Evolutionary conservation across 1,140 invertebrate genomes (phyloP).

Genomic region (Helicoverpa armigera): DNA sequence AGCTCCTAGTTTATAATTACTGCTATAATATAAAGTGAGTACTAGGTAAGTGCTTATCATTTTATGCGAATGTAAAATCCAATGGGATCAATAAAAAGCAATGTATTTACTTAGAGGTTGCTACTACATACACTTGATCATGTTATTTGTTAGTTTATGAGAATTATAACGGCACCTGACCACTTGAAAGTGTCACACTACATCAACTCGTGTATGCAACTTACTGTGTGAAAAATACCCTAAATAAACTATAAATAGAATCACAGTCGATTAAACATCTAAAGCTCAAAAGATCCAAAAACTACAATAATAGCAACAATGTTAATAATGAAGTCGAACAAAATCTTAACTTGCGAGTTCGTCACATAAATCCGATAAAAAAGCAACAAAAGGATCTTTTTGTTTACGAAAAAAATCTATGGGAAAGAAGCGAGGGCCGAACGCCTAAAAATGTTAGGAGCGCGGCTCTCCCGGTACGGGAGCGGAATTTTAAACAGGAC

Average conservation of each 20-base stretch:
- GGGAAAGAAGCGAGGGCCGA: slow-evolving; percentile 67
- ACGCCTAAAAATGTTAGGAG: slow-evolving; percentile 78
- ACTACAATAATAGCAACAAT: slow-evolving; percentile 36
- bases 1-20: too few relatives aligned
- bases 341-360: slow-evolving; percentile 48
- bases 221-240: too few relatives aligned
- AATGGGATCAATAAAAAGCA: background rate
- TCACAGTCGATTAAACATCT: slow-evolving; percentile 17
- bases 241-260: background rate
- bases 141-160: background rate
- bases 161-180: background rate
- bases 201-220: too few relatives aligned
- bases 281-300: slow-evolving; percentile 34
- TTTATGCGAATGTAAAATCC: background rate
- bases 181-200: background rate
- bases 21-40: too few relatives aligned
- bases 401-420: slow-evolving; percentile 64
- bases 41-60: too few relatives aligned
- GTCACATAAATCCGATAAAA: slow-evolving; percentile 63
- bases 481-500: slow-evolving; percentile 78
- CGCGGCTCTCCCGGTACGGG: slow-evolving; percentile 67
- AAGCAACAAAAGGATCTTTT: slow-evolving; percentile 62
- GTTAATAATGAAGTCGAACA: slow-evolving; percentile 48
- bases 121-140: background rate
- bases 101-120: background rate